Conservation (phyloP, 2,113 vertebrate species). For the Plestiodon gilberti region DNA sequence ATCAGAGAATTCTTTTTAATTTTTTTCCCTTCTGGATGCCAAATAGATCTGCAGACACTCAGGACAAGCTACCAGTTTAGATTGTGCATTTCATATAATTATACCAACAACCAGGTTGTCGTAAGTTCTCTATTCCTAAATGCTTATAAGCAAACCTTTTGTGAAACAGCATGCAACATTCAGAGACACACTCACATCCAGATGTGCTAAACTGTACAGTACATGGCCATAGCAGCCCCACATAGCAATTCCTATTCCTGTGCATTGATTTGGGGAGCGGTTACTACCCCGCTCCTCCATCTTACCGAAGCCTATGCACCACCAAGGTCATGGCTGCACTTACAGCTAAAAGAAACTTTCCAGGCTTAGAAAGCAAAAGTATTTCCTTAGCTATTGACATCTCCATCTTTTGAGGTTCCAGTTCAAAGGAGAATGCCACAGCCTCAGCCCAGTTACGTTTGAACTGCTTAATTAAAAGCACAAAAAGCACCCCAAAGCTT, state of each 20-base stretch:
- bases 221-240: neutral
- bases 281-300: neutral
- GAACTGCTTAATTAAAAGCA: neutral
- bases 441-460: constrained; percentile 18
- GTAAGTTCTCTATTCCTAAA: neutral
- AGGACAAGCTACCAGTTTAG: constrained; percentile 29
- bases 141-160: neutral
- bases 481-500: neutral
- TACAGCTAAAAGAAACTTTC: neutral
- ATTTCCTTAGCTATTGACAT: constrained; percentile 1
- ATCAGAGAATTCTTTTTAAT: constrained; percentile 17
- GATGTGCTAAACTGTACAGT: neutral
- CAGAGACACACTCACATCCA: neutral
- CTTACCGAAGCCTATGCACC: neutral
- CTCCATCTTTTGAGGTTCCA: constrained; percentile 2
- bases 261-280: neutral
- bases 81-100: constrained; percentile 32
- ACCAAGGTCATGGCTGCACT: neutral
- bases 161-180: neutral
- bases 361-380: neutral
- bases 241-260: neutral
- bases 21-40: constrained; percentile 48
- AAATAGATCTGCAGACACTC: constrained; percentile 30
- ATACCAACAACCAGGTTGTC: constrained; percentile 5
- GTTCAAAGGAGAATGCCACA: constrained; percentile 5